phyloP scores from a whole-genome alignment of 1,140 invertebrate genomes.

The Phthorimaea operculella region DNA sequence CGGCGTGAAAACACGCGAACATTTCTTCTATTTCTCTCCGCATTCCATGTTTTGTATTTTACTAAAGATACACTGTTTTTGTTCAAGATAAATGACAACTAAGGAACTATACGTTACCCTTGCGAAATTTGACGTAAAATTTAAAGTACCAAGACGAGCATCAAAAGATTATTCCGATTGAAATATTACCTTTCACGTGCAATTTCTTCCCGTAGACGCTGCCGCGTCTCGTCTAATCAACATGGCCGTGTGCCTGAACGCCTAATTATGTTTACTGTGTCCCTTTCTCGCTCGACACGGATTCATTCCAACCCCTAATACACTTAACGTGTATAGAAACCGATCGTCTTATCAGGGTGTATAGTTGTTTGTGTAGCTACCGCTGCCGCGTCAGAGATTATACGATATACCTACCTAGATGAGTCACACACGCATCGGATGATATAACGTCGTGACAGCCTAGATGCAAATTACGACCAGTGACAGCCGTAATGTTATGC shows the following conservation, averaged over 20 bases:
- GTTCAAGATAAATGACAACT: neutral
- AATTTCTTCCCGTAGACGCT: conserved; percentile 32
- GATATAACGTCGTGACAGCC: too few relatives aligned
- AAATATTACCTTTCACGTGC: conserved; percentile 33
- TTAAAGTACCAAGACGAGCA: conserved; percentile 12
- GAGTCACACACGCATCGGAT: too few relatives aligned
- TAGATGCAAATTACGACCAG: too few relatives aligned
- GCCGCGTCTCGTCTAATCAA: conserved; percentile 39
- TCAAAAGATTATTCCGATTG: conserved; percentile 23
- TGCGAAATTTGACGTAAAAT: neutral
- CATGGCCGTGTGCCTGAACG: conserved; percentile 20
- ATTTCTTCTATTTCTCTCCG: neutral
- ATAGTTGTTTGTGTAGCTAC: conserved; percentile 2
- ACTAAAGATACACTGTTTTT: neutral
- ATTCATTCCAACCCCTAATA: conserved; percentile 16
- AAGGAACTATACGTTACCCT: neutral
- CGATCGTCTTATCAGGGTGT: conserved; percentile 11
- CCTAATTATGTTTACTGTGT: conserved; percentile 48
- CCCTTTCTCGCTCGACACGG: conserved; percentile 20
- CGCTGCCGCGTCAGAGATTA: conserved; percentile 1
- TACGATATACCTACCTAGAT: too few relatives aligned
- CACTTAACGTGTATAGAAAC: conserved; percentile 16
- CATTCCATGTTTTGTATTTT: neutral
- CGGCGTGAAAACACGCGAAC: neutral
- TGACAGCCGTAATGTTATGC: too few relatives aligned